A percentile compares a stretch with the other conserved stretches of the same genome.
These are phyloP conservation scores for Channa maculata DNA, from an alignment of 2,113 vertebrate genomes.

Conservation along the genomic window DNA sequence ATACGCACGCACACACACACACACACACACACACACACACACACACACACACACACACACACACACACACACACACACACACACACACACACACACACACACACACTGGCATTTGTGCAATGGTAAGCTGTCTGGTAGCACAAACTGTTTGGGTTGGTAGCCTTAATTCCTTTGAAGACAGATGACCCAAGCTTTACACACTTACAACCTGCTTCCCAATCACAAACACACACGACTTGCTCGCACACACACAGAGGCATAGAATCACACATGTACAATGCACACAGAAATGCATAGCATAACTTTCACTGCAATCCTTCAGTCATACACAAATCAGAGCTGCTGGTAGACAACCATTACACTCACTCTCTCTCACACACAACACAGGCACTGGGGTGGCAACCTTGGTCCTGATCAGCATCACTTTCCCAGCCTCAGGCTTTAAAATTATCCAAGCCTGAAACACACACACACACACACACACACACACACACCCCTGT, in stretches of 20 bases:
- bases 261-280: not conserved
- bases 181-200: conserved; percentile 26
- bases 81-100: no score
- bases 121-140: not conserved
- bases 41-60: no score
- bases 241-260: not conserved
- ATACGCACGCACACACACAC: conserved; percentile 17
- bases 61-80: no score
- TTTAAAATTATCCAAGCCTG: conserved; percentile 44
- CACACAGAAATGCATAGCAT: not conserved
- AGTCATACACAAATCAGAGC: not conserved
- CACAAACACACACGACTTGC: not conserved
- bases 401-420: conserved; percentile 27
- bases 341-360: not conserved
- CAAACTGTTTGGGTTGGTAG: conserved; percentile 54
- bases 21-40: not conserved
- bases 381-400: conserved; percentile 9
- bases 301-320: conserved; percentile 17
- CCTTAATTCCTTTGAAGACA: conserved; percentile 61
- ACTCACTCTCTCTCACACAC: conserved; percentile 6
- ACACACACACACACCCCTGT: not conserved
- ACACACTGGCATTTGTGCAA: no score
- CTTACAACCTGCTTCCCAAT: conserved; percentile 18
- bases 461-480: conserved; percentile 7
- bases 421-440: conserved; percentile 23